Evolutionary conservation across 2,113 vertebrate species (phyloP).

Genomic region (Paraplagusia blochii): DNA sequence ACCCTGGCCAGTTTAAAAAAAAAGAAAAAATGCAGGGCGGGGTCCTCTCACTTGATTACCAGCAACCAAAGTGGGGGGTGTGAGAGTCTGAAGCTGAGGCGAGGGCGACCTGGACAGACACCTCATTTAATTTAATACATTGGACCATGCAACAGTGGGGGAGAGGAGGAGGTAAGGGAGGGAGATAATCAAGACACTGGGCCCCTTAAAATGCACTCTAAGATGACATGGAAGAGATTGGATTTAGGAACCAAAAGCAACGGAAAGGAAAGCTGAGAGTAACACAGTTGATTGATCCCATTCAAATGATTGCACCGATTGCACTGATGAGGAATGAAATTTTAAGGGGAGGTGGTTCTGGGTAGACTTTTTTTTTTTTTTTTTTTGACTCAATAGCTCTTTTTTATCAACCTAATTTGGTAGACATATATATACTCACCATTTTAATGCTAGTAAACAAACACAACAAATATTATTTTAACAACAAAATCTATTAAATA

Average conservation of each 20-base stretch:
- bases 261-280: conserved; percentile 83
- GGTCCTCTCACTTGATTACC: conserved; percentile 75
- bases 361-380: conserved; percentile 12
- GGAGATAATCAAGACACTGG: conserved; percentile 87
- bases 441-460: conserved; percentile 35
- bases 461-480: not conserved
- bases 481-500: too few relatives aligned
- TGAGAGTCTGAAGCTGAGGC: conserved; percentile 74
- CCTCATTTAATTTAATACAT: conserved; percentile 96
- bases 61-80: conserved; percentile 61
- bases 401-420: conserved; percentile 32
- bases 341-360: conserved; percentile 50
- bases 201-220: conserved; percentile 82
- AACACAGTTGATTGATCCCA: conserved; percentile 88
- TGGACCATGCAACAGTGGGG: conserved; percentile 77
- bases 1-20: conserved; percentile 50
- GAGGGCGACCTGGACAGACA: conserved; percentile 87
- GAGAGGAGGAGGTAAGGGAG: conserved; percentile 78
- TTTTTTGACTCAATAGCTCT: conserved; percentile 25
- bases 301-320: conserved; percentile 79
- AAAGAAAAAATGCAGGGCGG: conserved; percentile 49
- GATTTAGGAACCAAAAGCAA: conserved; percentile 86
- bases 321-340: conserved; percentile 78
- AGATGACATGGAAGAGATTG: conserved; percentile 92
- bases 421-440: conserved; percentile 35